Conservation (phyloP, 2,888 invertebrate genomes). For the Hyposoter didymator region DNA sequence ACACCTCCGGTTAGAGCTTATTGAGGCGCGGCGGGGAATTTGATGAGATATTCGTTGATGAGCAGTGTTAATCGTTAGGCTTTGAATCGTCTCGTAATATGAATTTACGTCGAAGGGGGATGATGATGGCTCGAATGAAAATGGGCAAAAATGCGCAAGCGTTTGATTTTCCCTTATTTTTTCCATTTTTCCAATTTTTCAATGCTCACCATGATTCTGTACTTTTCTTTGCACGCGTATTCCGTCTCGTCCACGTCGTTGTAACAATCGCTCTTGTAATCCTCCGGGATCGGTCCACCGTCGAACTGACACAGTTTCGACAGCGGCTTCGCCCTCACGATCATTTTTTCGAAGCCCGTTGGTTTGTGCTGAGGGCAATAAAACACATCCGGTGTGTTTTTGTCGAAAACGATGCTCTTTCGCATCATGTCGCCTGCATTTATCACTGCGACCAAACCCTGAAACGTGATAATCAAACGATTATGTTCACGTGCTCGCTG, state of each 20-base stretch:
- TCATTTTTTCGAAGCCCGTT: constrained; percentile 90
- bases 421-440: constrained; percentile 90
- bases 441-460: constrained; percentile 70
- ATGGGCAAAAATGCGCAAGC: background rate
- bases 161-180: background rate
- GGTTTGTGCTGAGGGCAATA: constrained; percentile 92
- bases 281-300: constrained; percentile 88
- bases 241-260: constrained; percentile 92
- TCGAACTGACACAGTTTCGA: constrained; percentile 91
- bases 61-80: constrained; percentile 60
- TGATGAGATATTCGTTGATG: constrained; percentile 21
- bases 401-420: constrained; percentile 92
- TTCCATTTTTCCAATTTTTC: background rate
- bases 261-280: constrained; percentile 92
- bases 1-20: constrained; percentile 76
- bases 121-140: constrained; percentile 5
- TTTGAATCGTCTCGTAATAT: background rate
- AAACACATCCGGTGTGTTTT: constrained; percentile 92
- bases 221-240: constrained; percentile 92
- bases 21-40: constrained; percentile 36
- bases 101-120: background rate
- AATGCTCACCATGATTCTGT: constrained; percentile 90
- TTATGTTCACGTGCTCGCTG: background rate
- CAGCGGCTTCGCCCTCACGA: constrained; percentile 89
- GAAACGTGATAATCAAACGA: constrained; percentile 1